Evolutionary conservation across 1,140 invertebrate genomes (phyloP), one percentile per base, ranked within the genome.

Genomic region (Drosophila sechellia): DNA sequence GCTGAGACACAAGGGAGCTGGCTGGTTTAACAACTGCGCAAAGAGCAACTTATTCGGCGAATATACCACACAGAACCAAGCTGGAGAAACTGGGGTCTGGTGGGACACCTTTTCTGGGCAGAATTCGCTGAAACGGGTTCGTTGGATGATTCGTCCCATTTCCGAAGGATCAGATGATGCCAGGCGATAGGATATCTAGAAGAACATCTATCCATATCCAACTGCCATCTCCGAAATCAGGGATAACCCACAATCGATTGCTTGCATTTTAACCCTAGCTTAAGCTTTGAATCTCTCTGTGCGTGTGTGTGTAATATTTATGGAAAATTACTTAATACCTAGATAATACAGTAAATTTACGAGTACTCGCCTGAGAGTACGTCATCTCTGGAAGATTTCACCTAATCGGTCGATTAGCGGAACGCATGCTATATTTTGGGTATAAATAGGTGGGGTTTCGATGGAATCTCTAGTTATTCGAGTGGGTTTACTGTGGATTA

Each of bases 11-110:
- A 93, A 92, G 46, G 94, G 94, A 5, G 95, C 94, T 3, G 95
- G 95, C 91, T 96, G 95, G 95, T 95, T 95, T 73, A 94, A 94
- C 58, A 80, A 85, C 35, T 93, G 92, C 20, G 87, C 53, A 15
- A 89, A 79, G 64, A 93, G 92, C 77, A 94, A 94, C 63, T 71
- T 94, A 12, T 93, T 94, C 73, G 94, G 94, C 1, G 90, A 93
- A 48, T 95, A 95, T 54, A 92, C 94, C 43, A 20, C 6, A 5
- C 42, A 25, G 78, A 92, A 54, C 68, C 39, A 15, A 1, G 66
- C 80, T 0, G 60, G 92, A n/a, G 93, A 93, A 64, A 91, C 93
- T 45, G 94, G 94, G n/a, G 94, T 94, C 77, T 94, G 93, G 63
- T 95, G 94, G 94, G 93, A 93, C 22, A 93, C 93, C 35, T 94